Base-by-base conservation (phyloP, 2,797 vertebrate genomes). In the Phalanger gymnotis region DNA sequence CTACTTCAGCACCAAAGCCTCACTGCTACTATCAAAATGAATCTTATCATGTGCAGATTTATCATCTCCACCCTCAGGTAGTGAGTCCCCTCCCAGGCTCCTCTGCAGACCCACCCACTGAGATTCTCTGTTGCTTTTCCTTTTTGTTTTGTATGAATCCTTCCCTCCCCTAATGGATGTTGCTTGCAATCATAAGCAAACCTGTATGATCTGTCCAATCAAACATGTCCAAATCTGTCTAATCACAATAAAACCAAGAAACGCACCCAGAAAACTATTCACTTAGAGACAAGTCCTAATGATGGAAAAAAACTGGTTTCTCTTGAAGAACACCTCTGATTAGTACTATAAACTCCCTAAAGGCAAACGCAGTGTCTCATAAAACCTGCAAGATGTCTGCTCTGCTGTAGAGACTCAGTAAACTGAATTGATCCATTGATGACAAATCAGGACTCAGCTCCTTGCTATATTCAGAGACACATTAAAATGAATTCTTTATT, bases 161-260 rank as follows among this genome's bases (percentile, higher is more conserved):
- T 91, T 93, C 56, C 40, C 31, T 81, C 40, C 73, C n/a, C 73
- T 81, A 47, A 47, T 47, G 28, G 66, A 58, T n/a, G 54, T 90
- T 31, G 51, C 51, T 95, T 96, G 94, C 90, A 90, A 47, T 61
- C 47, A 55, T 54, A 25, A 95, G 53, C 92, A 93, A 54, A 90
- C 7, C 53, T 92, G 56, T 34, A 55, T 51, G 73, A 47, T 81
- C 73, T 81, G 73, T 81, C 73, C 40, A 25, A 81, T 81, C 73
- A 27, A 4, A 47, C 9, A 47, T 81, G 40, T 10, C 7, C 40
- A 81, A 81, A 81, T 40, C 22, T 47, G n/a, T 47, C 73, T 47
- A 47, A 81, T 81, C 40, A 47, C 1, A 47, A 27, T 47, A 47
- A 81, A 93, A 92, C 81, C 22, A 51, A 97, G 81, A 73, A 90